Percentiles rank a stretch among this genome's conserved stretches.
Evolutionary conservation across 2,113 vertebrate species (phyloP).

Genomic region (Alaudala cheleensis): DNA sequence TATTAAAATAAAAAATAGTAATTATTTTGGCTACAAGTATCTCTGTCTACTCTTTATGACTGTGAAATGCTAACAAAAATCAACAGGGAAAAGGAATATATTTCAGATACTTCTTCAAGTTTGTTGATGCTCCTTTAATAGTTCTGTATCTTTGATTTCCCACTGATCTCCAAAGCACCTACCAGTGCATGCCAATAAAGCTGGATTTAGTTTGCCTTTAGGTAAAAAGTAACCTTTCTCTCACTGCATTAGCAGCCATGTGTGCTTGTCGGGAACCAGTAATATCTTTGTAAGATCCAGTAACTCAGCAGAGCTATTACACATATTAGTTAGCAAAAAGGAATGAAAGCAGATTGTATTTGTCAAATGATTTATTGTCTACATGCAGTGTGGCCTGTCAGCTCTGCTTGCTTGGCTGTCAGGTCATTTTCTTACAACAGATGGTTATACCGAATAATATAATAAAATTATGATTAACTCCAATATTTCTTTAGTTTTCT

Average conservation of each 20-base stretch:
- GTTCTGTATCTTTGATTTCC: slow-evolving; percentile 3
- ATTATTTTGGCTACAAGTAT: neutral
- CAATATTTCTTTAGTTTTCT: neutral
- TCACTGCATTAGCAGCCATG: neutral
- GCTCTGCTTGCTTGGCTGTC: neutral
- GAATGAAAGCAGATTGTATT: slow-evolving; percentile 38
- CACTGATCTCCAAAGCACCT: neutral
- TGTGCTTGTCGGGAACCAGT: neutral
- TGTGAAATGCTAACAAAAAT: neutral
- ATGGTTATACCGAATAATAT: neutral
- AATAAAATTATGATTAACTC: slow-evolving; percentile 26
- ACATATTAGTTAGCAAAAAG: slow-evolving; percentile 35
- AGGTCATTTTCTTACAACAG: slow-evolving; percentile 33
- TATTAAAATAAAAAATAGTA: neutral
- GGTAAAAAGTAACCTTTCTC: slow-evolving; percentile 38
- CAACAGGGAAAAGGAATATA: neutral
- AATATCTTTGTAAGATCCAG: slow-evolving; percentile 11
- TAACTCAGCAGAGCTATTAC: slow-evolving; percentile 3
- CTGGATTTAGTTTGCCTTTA: slow-evolving; percentile 20
- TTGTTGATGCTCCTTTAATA: neutral
- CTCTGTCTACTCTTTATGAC: neutral
- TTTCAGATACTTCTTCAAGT: neutral
- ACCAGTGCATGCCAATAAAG: slow-evolving; percentile 7
- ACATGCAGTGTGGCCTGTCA: neutral
- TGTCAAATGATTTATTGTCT: slow-evolving; percentile 48